Conservation (phyloP, 1,140 invertebrate species). For the Zaprionus davidi region DNA sequence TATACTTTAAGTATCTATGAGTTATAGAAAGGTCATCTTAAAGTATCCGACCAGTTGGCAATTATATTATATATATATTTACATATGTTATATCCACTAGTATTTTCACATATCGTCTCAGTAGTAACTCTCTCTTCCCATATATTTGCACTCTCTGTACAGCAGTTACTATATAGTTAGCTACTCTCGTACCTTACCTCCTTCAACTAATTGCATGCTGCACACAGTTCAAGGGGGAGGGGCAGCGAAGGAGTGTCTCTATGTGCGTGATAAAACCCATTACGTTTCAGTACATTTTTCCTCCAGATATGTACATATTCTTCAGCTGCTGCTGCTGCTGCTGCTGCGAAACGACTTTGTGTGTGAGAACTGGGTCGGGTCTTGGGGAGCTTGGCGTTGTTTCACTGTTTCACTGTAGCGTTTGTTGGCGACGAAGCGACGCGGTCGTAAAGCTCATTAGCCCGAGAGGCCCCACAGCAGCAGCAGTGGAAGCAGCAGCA, state of each 20-base stretch:
- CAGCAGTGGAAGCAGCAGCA: constrained; percentile 15
- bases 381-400: constrained; percentile 20
- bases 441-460: constrained; percentile 73
- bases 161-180: not conserved
- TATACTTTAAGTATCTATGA: no score
- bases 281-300: constrained; percentile 67
- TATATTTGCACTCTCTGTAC: not conserved
- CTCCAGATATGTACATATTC: constrained; percentile 47
- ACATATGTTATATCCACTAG: not conserved
- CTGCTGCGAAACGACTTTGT: constrained; percentile 70
- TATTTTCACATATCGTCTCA: constrained; percentile 1
- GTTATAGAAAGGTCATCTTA: no score
- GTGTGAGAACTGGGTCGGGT: constrained; percentile 78
- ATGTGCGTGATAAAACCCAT: constrained; percentile 81
- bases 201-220: constrained; percentile 18
- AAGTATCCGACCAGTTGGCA: no score
- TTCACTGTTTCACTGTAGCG: constrained; percentile 35
- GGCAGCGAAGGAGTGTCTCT: constrained; percentile 26
- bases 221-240: not conserved
- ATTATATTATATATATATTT: not conserved
- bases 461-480: constrained; percentile 42
- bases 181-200: not conserved
- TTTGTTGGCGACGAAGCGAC: constrained; percentile 57
- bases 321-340: constrained; percentile 14
- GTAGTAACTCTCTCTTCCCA: not conserved